A percentile compares a stretch with the other conserved stretches of the same genome.
Evolutionary conservation across 92 coral and sea anemone species (phyloP).

Genomic region (Zoanthus sociatus): DNA sequence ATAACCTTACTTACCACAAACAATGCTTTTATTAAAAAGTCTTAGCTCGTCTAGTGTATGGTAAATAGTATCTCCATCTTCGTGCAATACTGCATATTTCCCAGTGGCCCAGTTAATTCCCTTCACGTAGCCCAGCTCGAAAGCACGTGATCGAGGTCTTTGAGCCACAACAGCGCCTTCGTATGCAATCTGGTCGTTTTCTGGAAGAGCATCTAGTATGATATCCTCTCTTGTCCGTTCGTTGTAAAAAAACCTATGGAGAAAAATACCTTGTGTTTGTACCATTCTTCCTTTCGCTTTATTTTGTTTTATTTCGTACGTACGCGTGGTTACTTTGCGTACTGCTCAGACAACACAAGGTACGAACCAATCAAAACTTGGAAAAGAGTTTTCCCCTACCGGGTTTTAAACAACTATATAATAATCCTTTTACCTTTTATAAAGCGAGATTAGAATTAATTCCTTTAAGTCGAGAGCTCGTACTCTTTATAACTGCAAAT

Average conservation of each 20-base stretch:
- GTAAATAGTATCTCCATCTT: conserved; percentile 75
- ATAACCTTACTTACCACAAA: conserved; percentile 70
- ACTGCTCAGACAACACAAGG: too few relatives aligned
- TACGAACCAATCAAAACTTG: too few relatives aligned
- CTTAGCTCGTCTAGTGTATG: conserved; percentile 81
- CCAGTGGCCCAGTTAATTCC: conserved; percentile 69
- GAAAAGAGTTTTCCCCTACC: too few relatives aligned
- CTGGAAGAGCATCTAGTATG: conserved; percentile 75
- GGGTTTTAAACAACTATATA: too few relatives aligned
- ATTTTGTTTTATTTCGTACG: too few relatives aligned
- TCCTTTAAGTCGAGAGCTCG: too few relatives aligned
- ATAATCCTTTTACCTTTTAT: too few relatives aligned
- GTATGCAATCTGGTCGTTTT: conserved; percentile 71
- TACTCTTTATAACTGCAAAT: too few relatives aligned
- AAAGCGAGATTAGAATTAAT: too few relatives aligned
- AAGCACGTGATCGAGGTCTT: conserved; percentile 88
- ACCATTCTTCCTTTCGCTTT: too few relatives aligned
- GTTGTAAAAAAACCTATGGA: conserved; percentile 50
- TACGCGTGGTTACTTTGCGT: too few relatives aligned
- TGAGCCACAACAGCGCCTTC: conserved; percentile 75
- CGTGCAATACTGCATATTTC: conserved; percentile 75
- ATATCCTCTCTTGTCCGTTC: conserved; percentile 67
- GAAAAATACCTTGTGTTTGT: neutral
- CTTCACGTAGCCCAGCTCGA: conserved; percentile 83
- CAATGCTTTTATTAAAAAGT: conserved; percentile 71